Base-by-base conservation (phyloP, 2,113 vertebrate genomes). In the Paramisgurnus dabryanus region DNA sequence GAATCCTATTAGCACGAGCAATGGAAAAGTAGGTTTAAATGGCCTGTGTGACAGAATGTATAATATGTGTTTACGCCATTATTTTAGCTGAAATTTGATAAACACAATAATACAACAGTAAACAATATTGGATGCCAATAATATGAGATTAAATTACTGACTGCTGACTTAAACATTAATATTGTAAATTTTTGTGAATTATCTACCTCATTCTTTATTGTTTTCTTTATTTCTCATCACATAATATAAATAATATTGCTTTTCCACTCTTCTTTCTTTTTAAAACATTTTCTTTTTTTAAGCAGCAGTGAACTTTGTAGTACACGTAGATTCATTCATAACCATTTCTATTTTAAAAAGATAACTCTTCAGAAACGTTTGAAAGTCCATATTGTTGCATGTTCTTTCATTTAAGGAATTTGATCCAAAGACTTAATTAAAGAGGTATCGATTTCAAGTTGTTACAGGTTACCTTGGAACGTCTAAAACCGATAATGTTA, bases 1-100 rank as follows among this genome's bases (percentile, higher is more conserved):
- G 45, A 87, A 86, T 86, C 86, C 81, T 86, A 84, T 89, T 89
- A 86, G 67, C 78, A 53, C 49, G 71, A 76, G 79, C 76, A 85
- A 39, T 49, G 67, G 15, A 82, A 80, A 82, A 66, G 83, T 79
- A 83, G 76, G 72, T 74, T 81, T 79, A 79, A 79, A 57, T 70
- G 43, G 68, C 49, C 76, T 84, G 80, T 66, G 45, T 81, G 76
- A 79, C 50, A 58, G 60, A 77, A 76, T 72, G 39, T 57, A 18
- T 39, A 27, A 72, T 18, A 43, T 66, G 15, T 10, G 13, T 61
- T 53, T 73, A 17, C 1, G 27, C 2, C 27, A 27, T 27, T 27
- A 27, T 2, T 27, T 27, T 27, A 27, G 27, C 27, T 27, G 27
- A 27, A 27, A 27, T 27, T 27, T 27, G 1, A 27, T 27, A 27